These are phyloP conservation scores for Mythimna ferrago DNA, from an alignment of 2,888 invertebrate species.

Conservation along the genomic window DNA sequence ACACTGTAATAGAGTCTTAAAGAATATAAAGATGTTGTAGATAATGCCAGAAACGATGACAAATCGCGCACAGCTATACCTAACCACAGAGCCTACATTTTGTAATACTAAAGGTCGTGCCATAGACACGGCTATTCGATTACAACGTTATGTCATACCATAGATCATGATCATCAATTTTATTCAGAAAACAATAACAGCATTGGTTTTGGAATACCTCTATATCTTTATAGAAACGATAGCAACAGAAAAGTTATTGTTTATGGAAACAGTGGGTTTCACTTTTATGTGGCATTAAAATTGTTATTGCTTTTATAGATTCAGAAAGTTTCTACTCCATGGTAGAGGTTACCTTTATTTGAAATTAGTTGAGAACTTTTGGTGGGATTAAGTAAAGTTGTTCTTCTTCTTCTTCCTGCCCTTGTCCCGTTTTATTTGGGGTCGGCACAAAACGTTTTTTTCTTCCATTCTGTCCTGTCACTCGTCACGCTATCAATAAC, in stretches of 20 bases:
- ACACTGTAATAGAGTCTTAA: not conserved
- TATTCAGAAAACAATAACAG: slow-evolving; percentile 17
- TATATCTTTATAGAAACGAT: slow-evolving; percentile 1
- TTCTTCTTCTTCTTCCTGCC: no score
- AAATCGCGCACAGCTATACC: slow-evolving; percentile 28
- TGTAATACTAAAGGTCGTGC: slow-evolving; percentile 51
- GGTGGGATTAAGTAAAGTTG: no score
- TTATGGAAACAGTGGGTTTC: slow-evolving; percentile 15
- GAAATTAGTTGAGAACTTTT: no score
- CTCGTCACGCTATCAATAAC: no score
- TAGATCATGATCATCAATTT: slow-evolving; percentile 26
- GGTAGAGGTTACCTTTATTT: not conserved
- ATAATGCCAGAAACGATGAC: slow-evolving; percentile 19
- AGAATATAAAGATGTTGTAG: not conserved
- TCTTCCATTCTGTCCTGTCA: no score
- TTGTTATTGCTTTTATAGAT: not conserved
- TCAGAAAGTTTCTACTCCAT: not conserved
- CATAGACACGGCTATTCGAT: slow-evolving; percentile 46
- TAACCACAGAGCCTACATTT: slow-evolving; percentile 43
- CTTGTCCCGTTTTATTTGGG: no score
- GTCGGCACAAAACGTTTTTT: no score
- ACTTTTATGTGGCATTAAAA: slow-evolving; percentile 17
- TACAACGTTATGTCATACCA: slow-evolving; percentile 41
- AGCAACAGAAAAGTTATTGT: slow-evolving; percentile 5
- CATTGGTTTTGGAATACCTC: slow-evolving; percentile 7